Percentiles rank a stretch among this genome's conserved stretches.
Evolutionary conservation across 2,797 vertebrate species (phyloP).

Genomic region (Botia kubotai): DNA sequence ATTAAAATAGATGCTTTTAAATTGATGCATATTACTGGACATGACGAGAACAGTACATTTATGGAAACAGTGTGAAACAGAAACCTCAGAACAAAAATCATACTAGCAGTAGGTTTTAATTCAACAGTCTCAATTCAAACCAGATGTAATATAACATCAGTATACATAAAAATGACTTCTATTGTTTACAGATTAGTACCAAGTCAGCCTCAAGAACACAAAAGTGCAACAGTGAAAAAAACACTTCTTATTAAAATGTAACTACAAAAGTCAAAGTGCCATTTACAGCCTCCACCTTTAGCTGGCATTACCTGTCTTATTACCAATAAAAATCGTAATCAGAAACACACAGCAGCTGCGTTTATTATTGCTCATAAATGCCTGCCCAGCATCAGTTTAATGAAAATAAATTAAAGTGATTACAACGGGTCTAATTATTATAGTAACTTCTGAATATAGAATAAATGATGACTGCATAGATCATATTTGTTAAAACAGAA

Average conservation of each 20-base stretch:
- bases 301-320: not conserved
- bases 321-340: not conserved
- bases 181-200: slow-evolving; percentile 47
- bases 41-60: too few relatives aligned
- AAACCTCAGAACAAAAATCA: not conserved
- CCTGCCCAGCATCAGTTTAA: slow-evolving; percentile 29
- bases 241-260: slow-evolving; percentile 40
- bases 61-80: not conserved
- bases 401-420: slow-evolving; percentile 7
- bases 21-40: not conserved
- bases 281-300: not conserved
- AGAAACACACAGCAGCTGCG: not conserved
- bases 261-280: not conserved
- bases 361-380: slow-evolving; percentile 20
- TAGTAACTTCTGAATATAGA: not conserved
- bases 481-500: not conserved
- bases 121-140: slow-evolving; percentile 15
- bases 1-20: too few relatives aligned
- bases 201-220: slow-evolving; percentile 26
- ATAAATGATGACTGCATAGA: not conserved
- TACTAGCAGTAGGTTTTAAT: slow-evolving; percentile 33
- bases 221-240: slow-evolving; percentile 63
- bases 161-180: not conserved
- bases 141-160: not conserved
- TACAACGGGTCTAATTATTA: slow-evolving; percentile 25